These are phyloP conservation scores for Drosophila paramelanica DNA, from an alignment of 2,888 invertebrate species.

Conservation along the genomic window DNA sequence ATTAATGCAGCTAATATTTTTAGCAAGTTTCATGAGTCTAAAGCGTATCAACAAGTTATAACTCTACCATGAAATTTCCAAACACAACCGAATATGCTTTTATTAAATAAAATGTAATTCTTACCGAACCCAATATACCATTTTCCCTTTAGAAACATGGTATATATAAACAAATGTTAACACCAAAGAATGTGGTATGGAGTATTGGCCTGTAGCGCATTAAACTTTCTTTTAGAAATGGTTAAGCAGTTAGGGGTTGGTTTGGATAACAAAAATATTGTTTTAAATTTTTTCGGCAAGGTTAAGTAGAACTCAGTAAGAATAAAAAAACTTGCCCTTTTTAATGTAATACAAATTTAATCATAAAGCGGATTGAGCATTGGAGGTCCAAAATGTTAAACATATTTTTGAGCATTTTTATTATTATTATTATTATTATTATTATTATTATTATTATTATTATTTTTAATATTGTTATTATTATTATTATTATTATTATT, in stretches of 20 bases:
- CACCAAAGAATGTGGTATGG: conserved; percentile 5
- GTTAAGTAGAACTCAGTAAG: conserved; percentile 55
- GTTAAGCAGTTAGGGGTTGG: conserved; percentile 33
- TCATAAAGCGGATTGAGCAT: too few species aligned
- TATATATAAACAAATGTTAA: conserved; percentile 46
- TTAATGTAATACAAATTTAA: too few species aligned
- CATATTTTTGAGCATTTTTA: too few species aligned
- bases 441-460: too few species aligned
- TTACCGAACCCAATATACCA: background rate
- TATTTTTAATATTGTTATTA: too few species aligned
- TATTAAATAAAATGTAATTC: background rate
- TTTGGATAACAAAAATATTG: conserved; percentile 75
- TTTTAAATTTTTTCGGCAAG: conserved; percentile 74
- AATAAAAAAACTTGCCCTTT: conserved; percentile 3
- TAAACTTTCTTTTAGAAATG: conserved; percentile 23
- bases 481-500: too few species aligned
- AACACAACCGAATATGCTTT: too few species aligned
- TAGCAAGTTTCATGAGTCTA: background rate
- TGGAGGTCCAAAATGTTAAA: too few species aligned
- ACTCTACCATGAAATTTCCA: too few species aligned
- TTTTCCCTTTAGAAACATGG: background rate
- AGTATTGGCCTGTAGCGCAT: conserved; percentile 29
- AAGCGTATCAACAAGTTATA: too few species aligned
- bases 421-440: too few species aligned
- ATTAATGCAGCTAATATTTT: background rate